These are phyloP conservation scores for Phoenicopterus ruber DNA, from an alignment of 2,113 vertebrate species.

Conservation along the genomic window DNA sequence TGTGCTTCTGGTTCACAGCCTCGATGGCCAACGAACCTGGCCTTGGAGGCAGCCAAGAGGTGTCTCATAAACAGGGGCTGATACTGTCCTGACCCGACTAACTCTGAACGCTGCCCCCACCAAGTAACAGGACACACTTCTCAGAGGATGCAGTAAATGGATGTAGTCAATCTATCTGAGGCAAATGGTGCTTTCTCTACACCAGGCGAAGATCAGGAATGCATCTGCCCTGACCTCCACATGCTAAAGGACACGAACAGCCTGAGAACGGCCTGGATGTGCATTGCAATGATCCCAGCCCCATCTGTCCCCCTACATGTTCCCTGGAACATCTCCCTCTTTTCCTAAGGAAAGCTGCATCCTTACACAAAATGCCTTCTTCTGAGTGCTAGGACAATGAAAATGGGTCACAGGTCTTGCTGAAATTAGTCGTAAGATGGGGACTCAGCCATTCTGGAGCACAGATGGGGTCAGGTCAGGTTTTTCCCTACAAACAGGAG, in stretches of 20 bases:
- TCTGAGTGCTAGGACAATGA: neutral
- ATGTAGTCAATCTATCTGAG: neutral
- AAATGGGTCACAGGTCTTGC: neutral
- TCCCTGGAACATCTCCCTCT: neutral
- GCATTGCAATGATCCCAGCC: neutral
- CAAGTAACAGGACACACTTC: neutral
- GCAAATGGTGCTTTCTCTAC: neutral
- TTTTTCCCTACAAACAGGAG: conserved; percentile 55
- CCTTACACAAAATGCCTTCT: neutral
- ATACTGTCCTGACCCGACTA: neutral
- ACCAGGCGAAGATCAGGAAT: neutral
- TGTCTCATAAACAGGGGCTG: neutral
- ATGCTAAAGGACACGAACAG: rapidly evolving
- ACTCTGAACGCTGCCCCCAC: neutral
- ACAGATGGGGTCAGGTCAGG: conserved; percentile 45
- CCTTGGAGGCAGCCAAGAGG: neutral
- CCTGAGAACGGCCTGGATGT: neutral
- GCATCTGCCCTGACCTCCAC: neutral
- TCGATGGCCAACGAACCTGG: neutral
- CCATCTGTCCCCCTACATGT: neutral
- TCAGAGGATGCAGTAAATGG: neutral
- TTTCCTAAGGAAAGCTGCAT: neutral
- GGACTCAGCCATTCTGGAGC: conserved; percentile 37
- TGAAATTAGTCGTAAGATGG: conserved; percentile 5
- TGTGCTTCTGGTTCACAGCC: neutral